Evolutionary conservation across 1,140 invertebrate species (phyloP), one percentile per base, ranked within the genome.

Genomic region (Arion vulgaris): DNA sequence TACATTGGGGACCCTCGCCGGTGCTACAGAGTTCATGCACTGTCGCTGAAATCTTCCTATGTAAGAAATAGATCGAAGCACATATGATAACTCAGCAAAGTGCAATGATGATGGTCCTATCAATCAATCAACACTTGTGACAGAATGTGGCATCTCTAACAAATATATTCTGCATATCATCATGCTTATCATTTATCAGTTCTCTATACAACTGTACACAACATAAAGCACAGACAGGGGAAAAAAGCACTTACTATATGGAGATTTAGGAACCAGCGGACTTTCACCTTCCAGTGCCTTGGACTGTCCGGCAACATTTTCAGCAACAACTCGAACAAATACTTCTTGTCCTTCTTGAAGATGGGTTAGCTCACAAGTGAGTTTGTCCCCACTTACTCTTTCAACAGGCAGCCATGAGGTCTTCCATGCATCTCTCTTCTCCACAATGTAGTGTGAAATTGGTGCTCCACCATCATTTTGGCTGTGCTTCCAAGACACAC

Each of bases 211-310:
- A n/a, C n/a, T n/a, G n/a, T n/a, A n/a, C n/a, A n/a, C n/a, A n/a
- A n/a, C n/a, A n/a, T n/a, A n/a, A n/a, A n/a, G n/a, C n/a, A n/a
- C n/a, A n/a, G n/a, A n/a, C n/a, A n/a, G n/a, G n/a, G n/a, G n/a
- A n/a, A n/a, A 57, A 57, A 23, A 39, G 2, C 96, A 98, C 92
- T 95, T 96, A 84, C 95, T 96, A 91, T 95, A 99, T 45, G 98
- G 98, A 95, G 99, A 98, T 91, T 98, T 98, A 32, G 97, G 97
- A 1, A 96, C 96, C 79, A 99, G 95, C 4, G 96, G 83, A 17
- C 83, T 94, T 88, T 87, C 94, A 1, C 96, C 96, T 51, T 95
- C 95, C 23, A 99, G 93, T 1, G 90, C 88, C 81, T 91, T 88
- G 39, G 91, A 91, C 72, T 84, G 76, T n/a, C 92, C 92, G 38